Base-by-base conservation (phyloP, 1,140 invertebrate genomes). In the Atta colombica region DNA sequence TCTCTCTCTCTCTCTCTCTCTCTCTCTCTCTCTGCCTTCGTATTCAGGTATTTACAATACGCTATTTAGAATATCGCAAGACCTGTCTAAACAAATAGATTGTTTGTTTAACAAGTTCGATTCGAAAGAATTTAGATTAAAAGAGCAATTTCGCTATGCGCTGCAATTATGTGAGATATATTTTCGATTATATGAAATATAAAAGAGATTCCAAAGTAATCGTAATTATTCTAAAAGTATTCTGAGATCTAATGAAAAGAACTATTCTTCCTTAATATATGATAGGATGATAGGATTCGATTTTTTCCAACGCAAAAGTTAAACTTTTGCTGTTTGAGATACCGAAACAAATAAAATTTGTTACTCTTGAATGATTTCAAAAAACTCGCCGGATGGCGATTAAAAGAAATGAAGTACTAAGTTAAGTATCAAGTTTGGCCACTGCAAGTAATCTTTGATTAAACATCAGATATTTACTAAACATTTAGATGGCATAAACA, bases 21-120 rank as follows among this genome's bases (percentile, higher is more conserved):
- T 28, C 14, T 77, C n/a, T 21, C 21, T 21, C 21, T 21, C 21
- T 21, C 35, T 1, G 35, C 55, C 31, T 77, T 60, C 35, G 14
- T 31, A 61, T 77, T 45, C 35, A 12, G n/a, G 14, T 31, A 61
- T 77, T 45, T 35, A 12, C 58, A 31, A 28, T 61, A 14, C 7
- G 21, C 39, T 77, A 77, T 45, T 14, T 75, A 25, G 28, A 75
- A 10, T 10, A 77, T 77, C 3, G n/a, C 16, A 28, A 58, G 28
- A 60, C 14, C 39, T 72, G 18, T 35, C 31, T 49, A 55, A 63
- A 61, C 28, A 25, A 21, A 77, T 49, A 65, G 1, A 77, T 77
- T 49, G 60, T 16, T 77, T 77, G 3, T 39, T 28, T 49, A 77
- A 77, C 75, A 77, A 49, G 39, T 65, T 77, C 39, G 60, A 51